phyloP scores from a whole-genome alignment of 2,113 vertebrate genomes.

The Cottus gobio region DNA sequence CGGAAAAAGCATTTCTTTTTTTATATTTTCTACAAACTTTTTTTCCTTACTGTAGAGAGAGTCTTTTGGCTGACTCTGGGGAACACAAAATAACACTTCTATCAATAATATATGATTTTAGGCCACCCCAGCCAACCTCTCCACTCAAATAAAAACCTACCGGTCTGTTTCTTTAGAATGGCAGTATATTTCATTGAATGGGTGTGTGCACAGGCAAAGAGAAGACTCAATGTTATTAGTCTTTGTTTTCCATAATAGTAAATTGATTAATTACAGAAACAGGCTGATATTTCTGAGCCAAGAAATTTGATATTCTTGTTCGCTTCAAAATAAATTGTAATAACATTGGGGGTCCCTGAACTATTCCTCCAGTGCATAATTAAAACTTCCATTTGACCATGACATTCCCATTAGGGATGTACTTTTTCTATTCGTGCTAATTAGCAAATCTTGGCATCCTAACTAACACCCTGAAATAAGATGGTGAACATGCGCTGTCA shows the following conservation, averaged over 20 bases:
- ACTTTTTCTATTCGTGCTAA: not conserved
- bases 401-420: not conserved
- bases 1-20: no score
- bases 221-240: not conserved
- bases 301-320: not conserved
- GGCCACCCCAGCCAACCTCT: not conserved
- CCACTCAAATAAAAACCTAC: not conserved
- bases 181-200: not conserved
- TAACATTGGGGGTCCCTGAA: no score
- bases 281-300: not conserved
- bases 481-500: not conserved
- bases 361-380: not conserved
- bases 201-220: not conserved
- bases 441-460: not conserved
- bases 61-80: constrained; percentile 46
- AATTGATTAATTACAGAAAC: not conserved
- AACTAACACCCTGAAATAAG: not conserved
- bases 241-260: not conserved
- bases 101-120: constrained; percentile 12
- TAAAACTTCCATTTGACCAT: not conserved
- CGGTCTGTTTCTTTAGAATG: not conserved
- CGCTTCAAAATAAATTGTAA: not conserved
- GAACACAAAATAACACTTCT: not conserved
- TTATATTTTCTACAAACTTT: constrained; percentile 2
- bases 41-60: constrained; percentile 14